A percentile compares a stretch with the other conserved stretches of the same genome.
phyloP scores from a whole-genome alignment of 2,888 invertebrate genomes.

The Heliconius cydno region DNA sequence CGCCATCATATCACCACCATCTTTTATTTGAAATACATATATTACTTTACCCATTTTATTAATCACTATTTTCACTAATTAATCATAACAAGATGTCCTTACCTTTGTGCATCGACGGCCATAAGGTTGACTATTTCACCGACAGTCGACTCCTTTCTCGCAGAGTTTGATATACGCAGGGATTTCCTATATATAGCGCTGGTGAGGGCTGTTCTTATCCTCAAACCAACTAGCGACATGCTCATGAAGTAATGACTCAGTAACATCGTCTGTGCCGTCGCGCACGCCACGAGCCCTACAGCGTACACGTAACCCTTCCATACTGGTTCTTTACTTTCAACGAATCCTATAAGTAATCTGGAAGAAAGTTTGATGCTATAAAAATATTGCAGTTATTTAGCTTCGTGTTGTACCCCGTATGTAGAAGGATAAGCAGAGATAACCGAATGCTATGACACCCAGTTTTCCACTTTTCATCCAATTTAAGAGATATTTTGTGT shows the following conservation, averaged over 20 bases:
- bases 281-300: constrained; percentile 87
- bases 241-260: constrained; percentile 95
- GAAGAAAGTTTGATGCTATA: constrained; percentile 52
- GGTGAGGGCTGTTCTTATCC: constrained; percentile 94
- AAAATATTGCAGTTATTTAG: neutral
- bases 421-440: too few species aligned
- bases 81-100: too few species aligned
- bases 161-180: constrained; percentile 89
- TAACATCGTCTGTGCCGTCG: constrained; percentile 91
- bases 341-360: constrained; percentile 89
- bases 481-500: too few species aligned
- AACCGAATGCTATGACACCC: too few species aligned
- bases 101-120: constrained; percentile 95
- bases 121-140: constrained; percentile 97
- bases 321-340: constrained; percentile 83
- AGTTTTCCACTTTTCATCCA: too few species aligned
- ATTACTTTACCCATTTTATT: too few species aligned
- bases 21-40: too few species aligned
- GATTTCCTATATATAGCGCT: constrained; percentile 95
- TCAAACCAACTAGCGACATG: constrained; percentile 95
- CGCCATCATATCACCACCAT: too few species aligned
- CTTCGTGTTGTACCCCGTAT: neutral
- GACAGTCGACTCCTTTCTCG: constrained; percentile 92
- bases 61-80: too few species aligned
- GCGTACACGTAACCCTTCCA: constrained; percentile 97